Percentiles rank a stretch among this genome's conserved stretches.
Evolutionary conservation across 2,797 vertebrate species (phyloP).

Genomic region (Molossus alvarezi): DNA sequence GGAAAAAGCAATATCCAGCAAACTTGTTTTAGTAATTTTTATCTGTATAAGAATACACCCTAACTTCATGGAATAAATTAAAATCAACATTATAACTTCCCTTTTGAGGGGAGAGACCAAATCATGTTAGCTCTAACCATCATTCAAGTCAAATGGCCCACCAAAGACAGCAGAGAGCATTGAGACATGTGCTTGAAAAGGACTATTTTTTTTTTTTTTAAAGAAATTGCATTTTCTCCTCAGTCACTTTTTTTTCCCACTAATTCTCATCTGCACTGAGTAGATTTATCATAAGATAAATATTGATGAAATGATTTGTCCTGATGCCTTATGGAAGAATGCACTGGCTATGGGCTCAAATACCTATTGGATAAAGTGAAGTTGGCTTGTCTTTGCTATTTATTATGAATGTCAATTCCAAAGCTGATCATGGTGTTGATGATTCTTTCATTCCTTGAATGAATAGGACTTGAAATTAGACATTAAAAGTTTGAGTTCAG

Average conservation of each 20-base stretch:
- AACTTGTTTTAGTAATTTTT: conserved; percentile 66
- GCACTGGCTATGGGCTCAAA: background rate
- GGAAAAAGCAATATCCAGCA: background rate
- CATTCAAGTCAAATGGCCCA: background rate
- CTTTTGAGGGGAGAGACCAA: background rate
- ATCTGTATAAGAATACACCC: conserved; percentile 54
- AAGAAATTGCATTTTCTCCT: background rate
- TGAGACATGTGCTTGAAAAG: background rate
- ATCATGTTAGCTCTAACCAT: background rate
- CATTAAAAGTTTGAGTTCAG: conserved; percentile 21
- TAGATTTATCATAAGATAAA: conserved; percentile 42
- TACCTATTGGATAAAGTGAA: background rate
- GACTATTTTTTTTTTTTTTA: background rate
- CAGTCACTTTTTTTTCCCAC: conserved; percentile 2
- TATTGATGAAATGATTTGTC: conserved; percentile 6
- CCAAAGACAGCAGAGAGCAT: background rate
- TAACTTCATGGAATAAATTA: conserved; percentile 57
- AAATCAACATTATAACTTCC: conserved; percentile 14
- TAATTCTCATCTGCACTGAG: conserved; percentile 27
- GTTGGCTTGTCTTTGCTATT: background rate
- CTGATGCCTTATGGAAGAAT: background rate
- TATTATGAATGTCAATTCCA: background rate
- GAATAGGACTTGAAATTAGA: conserved; percentile 43
- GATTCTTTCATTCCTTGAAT: conserved; percentile 36
- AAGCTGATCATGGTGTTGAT: background rate